A percentile compares a stretch with the other conserved stretches of the same genome.
These are phyloP conservation scores for Clupea harengus DNA, from an alignment of 2,113 vertebrate genomes.

Conservation along the genomic window DNA sequence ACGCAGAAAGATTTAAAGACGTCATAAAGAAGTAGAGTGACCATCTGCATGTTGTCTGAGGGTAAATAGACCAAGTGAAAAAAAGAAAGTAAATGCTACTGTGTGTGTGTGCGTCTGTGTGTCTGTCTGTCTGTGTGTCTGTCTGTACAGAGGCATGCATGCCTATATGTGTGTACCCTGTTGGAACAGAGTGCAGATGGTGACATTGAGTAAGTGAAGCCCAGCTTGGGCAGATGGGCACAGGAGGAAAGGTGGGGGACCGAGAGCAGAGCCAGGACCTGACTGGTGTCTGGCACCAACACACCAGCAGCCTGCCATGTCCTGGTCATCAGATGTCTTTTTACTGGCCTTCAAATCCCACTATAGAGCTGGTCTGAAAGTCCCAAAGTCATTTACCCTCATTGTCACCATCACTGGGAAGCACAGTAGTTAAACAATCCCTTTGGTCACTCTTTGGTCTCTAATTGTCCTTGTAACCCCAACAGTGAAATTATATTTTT, in stretches of 20 bases:
- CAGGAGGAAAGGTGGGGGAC: not conserved
- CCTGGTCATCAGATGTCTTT: not conserved
- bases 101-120: not conserved
- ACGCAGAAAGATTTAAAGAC: no score
- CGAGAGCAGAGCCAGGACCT: not conserved
- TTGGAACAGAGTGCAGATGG: constrained; percentile 51
- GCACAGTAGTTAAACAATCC: not conserved
- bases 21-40: no score
- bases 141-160: constrained; percentile 5
- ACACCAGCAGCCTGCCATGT: not conserved
- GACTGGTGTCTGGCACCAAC: not conserved
- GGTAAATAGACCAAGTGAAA: no score
- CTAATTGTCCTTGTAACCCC: not conserved
- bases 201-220: not conserved
- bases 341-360: not conserved
- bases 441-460: not conserved
- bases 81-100: not conserved
- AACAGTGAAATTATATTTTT: no score
- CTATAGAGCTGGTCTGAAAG: not conserved
- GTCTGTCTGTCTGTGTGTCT: constrained; percentile 12
- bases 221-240: not conserved
- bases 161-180: not conserved
- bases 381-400: not conserved
- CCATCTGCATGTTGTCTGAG: no score
- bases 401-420: not conserved